Conservation (phyloP, 2,113 vertebrate genomes). For the Oncorhynchus masou region DNA sequence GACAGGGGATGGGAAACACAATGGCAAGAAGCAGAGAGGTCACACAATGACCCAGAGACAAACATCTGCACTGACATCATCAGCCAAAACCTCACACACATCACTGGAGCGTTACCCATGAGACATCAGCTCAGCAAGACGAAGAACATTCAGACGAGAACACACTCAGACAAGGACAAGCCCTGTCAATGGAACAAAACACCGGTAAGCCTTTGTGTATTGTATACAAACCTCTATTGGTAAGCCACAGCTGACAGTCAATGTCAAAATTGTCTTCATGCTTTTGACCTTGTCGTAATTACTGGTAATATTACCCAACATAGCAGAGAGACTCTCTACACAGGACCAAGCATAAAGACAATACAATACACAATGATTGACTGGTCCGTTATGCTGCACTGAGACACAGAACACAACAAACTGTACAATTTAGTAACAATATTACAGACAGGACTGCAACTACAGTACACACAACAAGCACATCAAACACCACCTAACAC, state of each 20-base stretch:
- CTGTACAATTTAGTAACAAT: background rate
- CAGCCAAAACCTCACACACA: slow-evolving; percentile 12
- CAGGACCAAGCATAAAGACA: slow-evolving; percentile 17
- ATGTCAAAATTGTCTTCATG: too few species aligned
- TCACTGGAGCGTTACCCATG: background rate
- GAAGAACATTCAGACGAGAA: background rate
- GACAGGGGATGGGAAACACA: background rate
- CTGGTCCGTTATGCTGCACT: background rate
- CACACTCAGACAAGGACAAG: slow-evolving; percentile 16
- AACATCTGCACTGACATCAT: slow-evolving; percentile 45
- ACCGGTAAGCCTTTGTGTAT: too few species aligned
- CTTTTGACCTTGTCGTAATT: too few species aligned
- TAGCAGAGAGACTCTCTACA: slow-evolving; percentile 32
- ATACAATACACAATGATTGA: slow-evolving; percentile 27
- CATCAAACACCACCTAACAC: background rate
- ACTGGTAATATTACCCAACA: too few species aligned
- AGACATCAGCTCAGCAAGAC: slow-evolving; percentile 17
- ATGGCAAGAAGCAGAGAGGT: slow-evolving; percentile 5
- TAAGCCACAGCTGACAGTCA: too few species aligned
- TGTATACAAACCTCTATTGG: too few species aligned
- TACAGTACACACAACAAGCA: background rate
- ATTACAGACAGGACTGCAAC: background rate
- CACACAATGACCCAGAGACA: slow-evolving; percentile 33
- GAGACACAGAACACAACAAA: slow-evolving; percentile 43
- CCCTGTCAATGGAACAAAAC: background rate